Conservation (phyloP, 2,888 invertebrate species). For the Drosophila multiciliata region DNA sequence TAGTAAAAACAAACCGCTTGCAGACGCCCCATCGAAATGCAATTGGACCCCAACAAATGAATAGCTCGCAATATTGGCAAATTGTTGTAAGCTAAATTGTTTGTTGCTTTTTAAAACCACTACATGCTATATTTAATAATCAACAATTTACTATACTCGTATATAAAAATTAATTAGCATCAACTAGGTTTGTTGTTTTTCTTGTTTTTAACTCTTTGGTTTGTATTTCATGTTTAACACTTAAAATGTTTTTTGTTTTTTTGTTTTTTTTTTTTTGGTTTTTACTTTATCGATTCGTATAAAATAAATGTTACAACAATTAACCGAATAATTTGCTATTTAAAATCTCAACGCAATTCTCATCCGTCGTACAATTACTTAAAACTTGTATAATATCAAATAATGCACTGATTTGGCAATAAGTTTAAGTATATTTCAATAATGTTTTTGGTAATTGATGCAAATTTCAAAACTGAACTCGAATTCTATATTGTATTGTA, state of each 20-base stretch:
- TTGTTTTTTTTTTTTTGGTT: slow-evolving; percentile 14
- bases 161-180: slow-evolving; percentile 77
- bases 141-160: slow-evolving; percentile 76
- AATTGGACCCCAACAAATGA: slow-evolving; percentile 24
- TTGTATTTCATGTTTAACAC: slow-evolving; percentile 71
- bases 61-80: slow-evolving; percentile 37
- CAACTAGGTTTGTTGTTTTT: slow-evolving; percentile 64
- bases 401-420: slow-evolving; percentile 73
- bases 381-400: slow-evolving; percentile 70
- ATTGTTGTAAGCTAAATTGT: slow-evolving; percentile 54
- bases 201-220: slow-evolving; percentile 70
- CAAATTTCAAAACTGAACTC: slow-evolving; percentile 47
- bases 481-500: slow-evolving; percentile 30
- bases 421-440: slow-evolving; percentile 40
- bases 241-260: slow-evolving; percentile 52
- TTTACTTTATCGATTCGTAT: slow-evolving; percentile 45
- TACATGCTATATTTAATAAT: slow-evolving; percentile 78
- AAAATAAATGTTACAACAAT: slow-evolving; percentile 76
- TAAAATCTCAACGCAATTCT: slow-evolving; percentile 65
- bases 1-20: slow-evolving; percentile 6
- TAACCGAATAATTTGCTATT: slow-evolving; percentile 77
- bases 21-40: slow-evolving; percentile 12
- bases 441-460: slow-evolving; percentile 56
- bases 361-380: slow-evolving; percentile 38
- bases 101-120: slow-evolving; percentile 70